Base-by-base conservation (phyloP, 1,140 invertebrate genomes). In the Harpegnathos saltator region DNA sequence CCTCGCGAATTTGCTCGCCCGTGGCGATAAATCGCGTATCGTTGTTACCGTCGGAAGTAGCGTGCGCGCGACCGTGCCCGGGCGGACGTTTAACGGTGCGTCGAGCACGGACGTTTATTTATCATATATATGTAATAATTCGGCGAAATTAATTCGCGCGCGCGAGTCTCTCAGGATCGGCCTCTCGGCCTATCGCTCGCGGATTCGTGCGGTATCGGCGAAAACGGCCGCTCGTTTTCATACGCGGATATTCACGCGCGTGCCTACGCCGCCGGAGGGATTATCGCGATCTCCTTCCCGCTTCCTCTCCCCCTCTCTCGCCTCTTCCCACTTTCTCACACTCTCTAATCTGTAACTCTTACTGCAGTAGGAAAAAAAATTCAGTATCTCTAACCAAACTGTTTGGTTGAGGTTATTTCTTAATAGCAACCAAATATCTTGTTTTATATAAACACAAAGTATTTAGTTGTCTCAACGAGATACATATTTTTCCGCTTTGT, bases 61-160 rank as follows among this genome's bases (percentile, higher is more conserved):
- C 84, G 85, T 3, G 62, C 63, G 82, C 3, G 62, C 63, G 82
- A 61, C 48, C 50, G 56, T 33, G 29, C 29, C 29, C 29, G 19
- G 63, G 24, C 85, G 58, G 50, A 62, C 81, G 81, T 80, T 86
- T 73, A 68, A 58, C 84, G 65, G 72, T 59, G 44, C 85, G 73
- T 80, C 69, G 44, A 77, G 61, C 63, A 66, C 56, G 19, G 81
- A 87, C 86, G 74, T 84, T 87, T 87, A 87, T 87, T 86, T 85
- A 84, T n/a, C n/a, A n/a, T n/a, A n/a, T n/a, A n/a, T n/a, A n/a
- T 85, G 85, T 71, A 82, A 80, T 86, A 87, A 87, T 85, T 87
- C 87, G 84, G 85, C 63, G 62, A 85, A 87, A 87, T 87, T 87
- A 87, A 87, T 86, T 77, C 82, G 63, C 72, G 85, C 48, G 56